These are phyloP conservation scores for Hirtodrosophila cameraria DNA, from an alignment of 2,888 invertebrate genomes.

Conservation along the genomic window DNA sequence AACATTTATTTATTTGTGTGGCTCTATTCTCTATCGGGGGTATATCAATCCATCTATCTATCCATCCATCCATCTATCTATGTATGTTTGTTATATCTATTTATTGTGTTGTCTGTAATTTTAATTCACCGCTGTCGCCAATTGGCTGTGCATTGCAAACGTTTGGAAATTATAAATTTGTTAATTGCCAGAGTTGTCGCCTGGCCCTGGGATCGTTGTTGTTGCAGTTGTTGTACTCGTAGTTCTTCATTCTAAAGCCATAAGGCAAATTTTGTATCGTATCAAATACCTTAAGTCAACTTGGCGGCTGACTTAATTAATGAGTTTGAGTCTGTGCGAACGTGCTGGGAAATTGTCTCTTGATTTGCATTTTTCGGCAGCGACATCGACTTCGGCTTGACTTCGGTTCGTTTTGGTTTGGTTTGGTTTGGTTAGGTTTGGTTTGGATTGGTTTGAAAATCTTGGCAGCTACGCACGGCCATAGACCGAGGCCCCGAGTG, in stretches of 20 bases:
- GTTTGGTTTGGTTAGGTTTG: background rate
- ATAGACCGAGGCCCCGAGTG: background rate
- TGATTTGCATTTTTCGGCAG: slow-evolving; percentile 67
- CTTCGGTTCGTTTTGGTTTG: background rate
- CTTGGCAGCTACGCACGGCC: slow-evolving; percentile 18
- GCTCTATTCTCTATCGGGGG: slow-evolving; percentile 28
- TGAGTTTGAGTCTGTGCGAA: slow-evolving; percentile 68
- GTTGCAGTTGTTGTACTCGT: no score
- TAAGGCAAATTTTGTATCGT: slow-evolving; percentile 43
- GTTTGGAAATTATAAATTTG: slow-evolving; percentile 61
- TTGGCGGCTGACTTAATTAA: slow-evolving; percentile 68
- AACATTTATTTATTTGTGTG: slow-evolving; percentile 63
- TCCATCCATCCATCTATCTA: slow-evolving; percentile 6
- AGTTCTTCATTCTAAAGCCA: slow-evolving; percentile 34
- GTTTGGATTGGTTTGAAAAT: slow-evolving; percentile 7
- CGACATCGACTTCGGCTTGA: slow-evolving; percentile 1
- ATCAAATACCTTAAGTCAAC: slow-evolving; percentile 30
- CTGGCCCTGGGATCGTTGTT: slow-evolving; percentile 2
- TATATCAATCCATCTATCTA: slow-evolving; percentile 31
- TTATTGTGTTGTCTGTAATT: slow-evolving; percentile 64
- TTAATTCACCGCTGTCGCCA: slow-evolving; percentile 71
- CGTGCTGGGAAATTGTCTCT: slow-evolving; percentile 76
- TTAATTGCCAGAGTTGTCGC: slow-evolving; percentile 61
- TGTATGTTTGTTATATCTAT: no score
- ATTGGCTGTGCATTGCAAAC: slow-evolving; percentile 41